Conservation (phyloP, 2,888 invertebrate species). For the Invenusta paracnida region DNA sequence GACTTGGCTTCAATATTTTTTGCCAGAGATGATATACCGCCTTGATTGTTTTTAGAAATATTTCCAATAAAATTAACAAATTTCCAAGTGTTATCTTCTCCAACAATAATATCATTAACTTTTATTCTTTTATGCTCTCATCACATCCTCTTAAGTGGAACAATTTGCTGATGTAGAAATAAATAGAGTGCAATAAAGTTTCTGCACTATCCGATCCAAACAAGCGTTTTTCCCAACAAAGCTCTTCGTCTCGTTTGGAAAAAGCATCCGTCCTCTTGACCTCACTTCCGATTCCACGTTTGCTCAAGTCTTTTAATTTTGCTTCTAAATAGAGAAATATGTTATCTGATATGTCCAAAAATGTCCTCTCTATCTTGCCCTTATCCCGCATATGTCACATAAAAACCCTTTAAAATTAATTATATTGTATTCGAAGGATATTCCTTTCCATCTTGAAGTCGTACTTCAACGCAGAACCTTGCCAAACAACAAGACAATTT, state of each 20-base stretch:
- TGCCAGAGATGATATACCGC: slow-evolving; percentile 2
- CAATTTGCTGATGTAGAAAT: slow-evolving; percentile 16
- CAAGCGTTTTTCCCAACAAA: neutral
- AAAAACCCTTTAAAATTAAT: neutral
- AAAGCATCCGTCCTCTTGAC: neutral
- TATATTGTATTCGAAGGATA: neutral
- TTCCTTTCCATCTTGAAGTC: slow-evolving; percentile 17
- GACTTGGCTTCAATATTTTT: neutral
- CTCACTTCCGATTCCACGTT: too few relatives aligned
- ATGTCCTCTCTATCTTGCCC: neutral
- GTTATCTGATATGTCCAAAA: neutral
- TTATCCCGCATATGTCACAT: slow-evolving; percentile 2
- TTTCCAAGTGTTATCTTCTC: slow-evolving; percentile 1
- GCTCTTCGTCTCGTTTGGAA: neutral
- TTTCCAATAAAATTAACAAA: slow-evolving; percentile 9
- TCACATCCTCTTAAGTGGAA: slow-evolving; percentile 10
- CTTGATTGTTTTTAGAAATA: slow-evolving; percentile 12
- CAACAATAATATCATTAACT: neutral
- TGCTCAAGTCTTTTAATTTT: slow-evolving; percentile 1
- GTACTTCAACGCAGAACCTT: neutral
- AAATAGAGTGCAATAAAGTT: neutral
- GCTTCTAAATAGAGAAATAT: neutral
- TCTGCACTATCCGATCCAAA: neutral
- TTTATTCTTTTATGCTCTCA: neutral
- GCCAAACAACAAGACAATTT: neutral